Conservation (phyloP, 2,113 vertebrate genomes). For the Neopipo cinnamomea region DNA sequence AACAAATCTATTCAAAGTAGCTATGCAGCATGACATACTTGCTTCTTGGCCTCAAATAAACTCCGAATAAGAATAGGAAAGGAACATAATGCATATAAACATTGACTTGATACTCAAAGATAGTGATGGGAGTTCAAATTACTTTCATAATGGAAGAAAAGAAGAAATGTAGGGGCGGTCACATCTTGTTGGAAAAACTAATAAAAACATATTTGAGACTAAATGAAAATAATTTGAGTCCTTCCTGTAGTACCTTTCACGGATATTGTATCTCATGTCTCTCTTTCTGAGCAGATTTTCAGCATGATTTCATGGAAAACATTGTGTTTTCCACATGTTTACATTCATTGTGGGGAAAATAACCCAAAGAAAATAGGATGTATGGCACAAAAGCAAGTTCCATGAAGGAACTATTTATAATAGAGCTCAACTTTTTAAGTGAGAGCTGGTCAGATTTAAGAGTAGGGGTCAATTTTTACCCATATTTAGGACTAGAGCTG, state of each 20-base stretch:
- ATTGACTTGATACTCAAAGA: not conserved
- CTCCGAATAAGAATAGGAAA: not conserved
- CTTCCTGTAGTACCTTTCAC: not conserved
- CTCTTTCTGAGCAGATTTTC: not conserved
- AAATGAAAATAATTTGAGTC: not conserved
- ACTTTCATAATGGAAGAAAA: not conserved
- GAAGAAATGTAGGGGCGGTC: not conserved
- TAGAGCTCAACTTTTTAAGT: not conserved
- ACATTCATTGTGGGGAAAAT: not conserved
- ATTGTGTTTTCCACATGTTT: rapidly evolving
- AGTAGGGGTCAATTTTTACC: not conserved
- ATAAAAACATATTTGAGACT: not conserved
- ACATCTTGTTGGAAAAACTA: not conserved
- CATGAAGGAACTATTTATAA: not conserved
- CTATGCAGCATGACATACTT: not conserved
- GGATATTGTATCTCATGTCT: not conserved
- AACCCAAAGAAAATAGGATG: not conserved
- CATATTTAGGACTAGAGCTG: not conserved
- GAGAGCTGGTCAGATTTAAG: not conserved
- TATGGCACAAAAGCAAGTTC: not conserved
- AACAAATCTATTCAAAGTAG: not conserved
- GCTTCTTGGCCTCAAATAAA: not conserved
- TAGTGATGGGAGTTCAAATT: not conserved
- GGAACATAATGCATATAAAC: not conserved
- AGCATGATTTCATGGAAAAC: not conserved